These are phyloP conservation scores for Onychostoma macrolepis DNA, from an alignment of 2,113 vertebrate genomes.

Conservation along the genomic window DNA sequence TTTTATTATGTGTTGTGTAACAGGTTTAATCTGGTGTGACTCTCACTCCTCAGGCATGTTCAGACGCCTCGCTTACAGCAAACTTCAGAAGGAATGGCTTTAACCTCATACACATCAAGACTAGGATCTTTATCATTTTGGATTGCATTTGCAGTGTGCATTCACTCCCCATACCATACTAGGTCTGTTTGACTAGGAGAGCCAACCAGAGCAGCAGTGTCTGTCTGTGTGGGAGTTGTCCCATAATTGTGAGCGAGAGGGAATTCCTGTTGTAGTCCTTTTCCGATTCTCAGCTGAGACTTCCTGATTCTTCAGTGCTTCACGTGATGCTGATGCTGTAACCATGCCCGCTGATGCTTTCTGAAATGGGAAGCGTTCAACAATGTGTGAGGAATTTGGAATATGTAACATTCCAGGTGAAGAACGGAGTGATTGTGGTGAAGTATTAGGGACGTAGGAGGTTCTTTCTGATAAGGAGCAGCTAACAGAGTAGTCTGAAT, in stretches of 20 bases:
- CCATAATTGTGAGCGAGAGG: conserved; percentile 37
- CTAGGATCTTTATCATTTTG: conserved; percentile 36
- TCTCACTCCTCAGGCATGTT: conserved; percentile 46
- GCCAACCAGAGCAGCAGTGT: conserved; percentile 27
- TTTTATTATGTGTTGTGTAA: conserved; percentile 37
- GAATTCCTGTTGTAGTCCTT: conserved; percentile 52
- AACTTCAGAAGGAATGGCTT: conserved; percentile 37
- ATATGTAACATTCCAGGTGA: conserved; percentile 35
- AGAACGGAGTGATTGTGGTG: background rate
- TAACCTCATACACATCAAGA: conserved; percentile 38
- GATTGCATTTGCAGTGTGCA: background rate
- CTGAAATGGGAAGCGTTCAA: conserved; percentile 6
- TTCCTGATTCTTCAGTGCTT: conserved; percentile 31
- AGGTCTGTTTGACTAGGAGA: conserved; percentile 45
- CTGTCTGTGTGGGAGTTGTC: conserved; percentile 32
- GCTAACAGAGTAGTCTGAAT: conserved; percentile 9
- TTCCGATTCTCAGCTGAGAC: conserved; percentile 31
- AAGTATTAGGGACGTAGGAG: conserved; percentile 5
- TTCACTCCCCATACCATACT: conserved; percentile 54
- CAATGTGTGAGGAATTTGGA: conserved; percentile 12
- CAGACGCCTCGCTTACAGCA: conserved; percentile 3
- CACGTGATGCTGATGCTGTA: conserved; percentile 14
- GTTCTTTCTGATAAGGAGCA: conserved; percentile 19
- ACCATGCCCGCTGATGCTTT: background rate
- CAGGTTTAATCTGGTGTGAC: conserved; percentile 26